Evolutionary conservation across 2,888 invertebrate genomes (phyloP).

Genomic region (Archips crataeganus): DNA sequence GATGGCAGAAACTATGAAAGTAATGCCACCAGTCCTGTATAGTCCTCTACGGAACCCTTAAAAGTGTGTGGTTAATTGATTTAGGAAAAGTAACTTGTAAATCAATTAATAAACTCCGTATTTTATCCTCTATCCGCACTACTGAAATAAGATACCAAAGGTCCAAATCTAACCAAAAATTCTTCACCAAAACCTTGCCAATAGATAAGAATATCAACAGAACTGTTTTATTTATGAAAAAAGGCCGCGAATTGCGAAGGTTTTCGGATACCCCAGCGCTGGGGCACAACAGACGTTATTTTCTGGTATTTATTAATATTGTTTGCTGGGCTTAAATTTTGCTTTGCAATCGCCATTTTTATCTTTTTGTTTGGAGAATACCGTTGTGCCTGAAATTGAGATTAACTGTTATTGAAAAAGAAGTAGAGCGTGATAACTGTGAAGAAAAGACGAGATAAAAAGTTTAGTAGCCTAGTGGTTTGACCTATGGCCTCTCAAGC

Average conservation of each 20-base stretch:
- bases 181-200: constrained; percentile 1
- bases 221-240: constrained; percentile 22
- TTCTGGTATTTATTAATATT: constrained; percentile 32
- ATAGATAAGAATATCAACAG: neutral
- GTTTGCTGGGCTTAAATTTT: constrained; percentile 12
- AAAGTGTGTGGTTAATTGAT: neutral
- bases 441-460: no score
- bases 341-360: constrained; percentile 24
- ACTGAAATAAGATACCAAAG: neutral
- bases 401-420: neutral
- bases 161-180: neutral
- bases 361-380: neutral
- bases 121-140: neutral
- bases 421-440: no score
- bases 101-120: neutral
- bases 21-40: no score
- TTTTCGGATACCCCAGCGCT: constrained; percentile 1
- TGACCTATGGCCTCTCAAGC: no score
- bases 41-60: no score
- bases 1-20: no score
- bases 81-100: no score
- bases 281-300: constrained; percentile 30
- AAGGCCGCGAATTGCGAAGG: constrained; percentile 4
- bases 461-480: no score
- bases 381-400: constrained; percentile 11